phyloP scores from a whole-genome alignment of 2,888 invertebrate genomes.

The Argyresthia albistria region DNA sequence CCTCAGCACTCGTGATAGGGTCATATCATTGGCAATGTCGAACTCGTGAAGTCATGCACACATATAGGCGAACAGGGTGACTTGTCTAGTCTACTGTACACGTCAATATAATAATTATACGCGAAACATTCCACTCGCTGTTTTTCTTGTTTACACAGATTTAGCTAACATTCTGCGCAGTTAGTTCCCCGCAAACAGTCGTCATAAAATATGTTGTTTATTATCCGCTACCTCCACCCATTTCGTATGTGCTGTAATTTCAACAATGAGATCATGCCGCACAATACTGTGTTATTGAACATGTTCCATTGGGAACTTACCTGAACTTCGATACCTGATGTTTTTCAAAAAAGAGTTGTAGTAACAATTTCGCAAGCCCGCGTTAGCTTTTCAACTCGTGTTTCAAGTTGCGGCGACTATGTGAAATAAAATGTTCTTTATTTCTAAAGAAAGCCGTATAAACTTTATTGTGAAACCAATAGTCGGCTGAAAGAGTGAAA shows the following conservation, averaged over 20 bases:
- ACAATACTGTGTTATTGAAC: too few species aligned
- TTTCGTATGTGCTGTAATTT: too few species aligned
- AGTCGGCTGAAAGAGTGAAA: background rate
- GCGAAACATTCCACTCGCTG: constrained; percentile 33
- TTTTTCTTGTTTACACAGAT: constrained; percentile 57
- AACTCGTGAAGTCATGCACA: constrained; percentile 45
- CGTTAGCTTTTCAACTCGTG: too few species aligned
- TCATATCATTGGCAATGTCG: constrained; percentile 37
- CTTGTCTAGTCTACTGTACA: constrained; percentile 28
- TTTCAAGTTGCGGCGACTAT: too few species aligned
- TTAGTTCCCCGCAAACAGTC: constrained; percentile 19
- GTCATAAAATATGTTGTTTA: background rate
- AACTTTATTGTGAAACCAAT: background rate
- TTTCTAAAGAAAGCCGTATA: background rate
- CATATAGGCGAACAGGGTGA: constrained; percentile 16
- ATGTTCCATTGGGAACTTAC: too few species aligned
- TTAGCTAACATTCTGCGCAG: constrained; percentile 52
- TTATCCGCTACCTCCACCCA: background rate
- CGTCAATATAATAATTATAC: too few species aligned
- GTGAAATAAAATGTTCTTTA: background rate
- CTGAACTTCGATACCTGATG: too few species aligned
- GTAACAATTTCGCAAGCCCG: too few species aligned
- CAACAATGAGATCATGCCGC: too few species aligned
- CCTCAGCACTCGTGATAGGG: constrained; percentile 22
- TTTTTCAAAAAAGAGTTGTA: too few species aligned